A percentile compares a stretch with the other conserved stretches of the same genome.
Evolutionary conservation across 2,888 invertebrate species (phyloP).

Genomic region (Plusia festucae): DNA sequence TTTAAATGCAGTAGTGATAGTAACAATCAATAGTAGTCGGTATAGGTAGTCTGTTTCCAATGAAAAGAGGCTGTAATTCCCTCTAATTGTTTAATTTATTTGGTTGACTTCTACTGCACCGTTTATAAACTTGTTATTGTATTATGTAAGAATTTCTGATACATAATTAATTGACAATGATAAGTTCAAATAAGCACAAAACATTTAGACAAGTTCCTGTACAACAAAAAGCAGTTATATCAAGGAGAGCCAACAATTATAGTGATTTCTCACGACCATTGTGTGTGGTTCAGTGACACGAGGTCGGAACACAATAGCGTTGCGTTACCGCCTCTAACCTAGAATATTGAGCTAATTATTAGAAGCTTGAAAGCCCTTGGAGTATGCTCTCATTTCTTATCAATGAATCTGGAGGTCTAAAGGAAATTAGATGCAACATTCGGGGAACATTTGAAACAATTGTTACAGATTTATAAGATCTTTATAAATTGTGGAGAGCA

Average conservation of each 20-base stretch:
- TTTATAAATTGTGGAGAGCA: no score
- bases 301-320: conserved; percentile 52
- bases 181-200: conserved; percentile 29
- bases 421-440: not conserved
- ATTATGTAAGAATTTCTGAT: no score
- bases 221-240: conserved; percentile 37
- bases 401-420: not conserved
- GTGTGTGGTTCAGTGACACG: conserved; percentile 80
- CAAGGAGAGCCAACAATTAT: conserved; percentile 45
- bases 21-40: no score
- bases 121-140: no score
- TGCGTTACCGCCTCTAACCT: conserved; percentile 57
- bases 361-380: conserved; percentile 33
- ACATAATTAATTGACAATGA: not conserved
- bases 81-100: no score
- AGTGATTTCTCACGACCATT: conserved; percentile 57
- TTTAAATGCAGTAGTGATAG: no score
- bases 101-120: no score
- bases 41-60: no score
- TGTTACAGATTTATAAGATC: no score
- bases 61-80: no score
- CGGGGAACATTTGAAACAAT: no score
- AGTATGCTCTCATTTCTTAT: not conserved
- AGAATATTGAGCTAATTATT: conserved; percentile 53
- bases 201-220: conserved; percentile 42